Conservation (phyloP, 2,797 vertebrate species). For the Pipistrellus pygmaeus region DNA sequence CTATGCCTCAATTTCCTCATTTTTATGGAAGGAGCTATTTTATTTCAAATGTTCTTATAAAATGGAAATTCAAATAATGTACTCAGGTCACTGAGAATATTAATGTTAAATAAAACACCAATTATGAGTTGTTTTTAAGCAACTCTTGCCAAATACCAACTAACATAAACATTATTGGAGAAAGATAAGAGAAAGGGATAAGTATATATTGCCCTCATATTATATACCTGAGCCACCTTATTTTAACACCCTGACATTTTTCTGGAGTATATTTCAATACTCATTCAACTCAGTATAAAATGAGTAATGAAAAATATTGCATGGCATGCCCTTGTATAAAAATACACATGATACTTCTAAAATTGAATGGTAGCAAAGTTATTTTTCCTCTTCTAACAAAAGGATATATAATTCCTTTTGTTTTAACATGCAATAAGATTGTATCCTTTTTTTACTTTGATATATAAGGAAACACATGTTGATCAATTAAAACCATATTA, state of each 20-base stretch:
- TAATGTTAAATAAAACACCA: neutral
- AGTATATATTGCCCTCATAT: neutral
- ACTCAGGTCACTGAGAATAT: neutral
- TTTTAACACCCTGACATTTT: neutral
- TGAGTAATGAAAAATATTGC: neutral
- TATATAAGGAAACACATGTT: neutral
- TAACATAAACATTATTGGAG: neutral
- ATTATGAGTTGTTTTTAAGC: neutral
- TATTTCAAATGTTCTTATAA: neutral
- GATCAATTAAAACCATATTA: slow-evolving; percentile 27
- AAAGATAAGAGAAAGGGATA: neutral
- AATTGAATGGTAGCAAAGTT: neutral
- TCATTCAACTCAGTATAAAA: neutral
- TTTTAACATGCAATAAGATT: neutral
- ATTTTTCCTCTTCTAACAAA: neutral
- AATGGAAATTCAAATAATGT: slow-evolving; percentile 37
- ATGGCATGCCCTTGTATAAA: neutral
- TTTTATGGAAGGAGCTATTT: neutral
- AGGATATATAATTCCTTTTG: neutral
- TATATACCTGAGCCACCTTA: neutral
- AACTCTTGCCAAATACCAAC: neutral
- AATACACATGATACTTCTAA: slow-evolving; percentile 2
- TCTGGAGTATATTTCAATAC: neutral
- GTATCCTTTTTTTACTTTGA: neutral
- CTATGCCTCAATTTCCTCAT: neutral